Evolutionary conservation across 1,140 invertebrate genomes (phyloP).

Genomic region (Cheumatopsyche charites): DNA sequence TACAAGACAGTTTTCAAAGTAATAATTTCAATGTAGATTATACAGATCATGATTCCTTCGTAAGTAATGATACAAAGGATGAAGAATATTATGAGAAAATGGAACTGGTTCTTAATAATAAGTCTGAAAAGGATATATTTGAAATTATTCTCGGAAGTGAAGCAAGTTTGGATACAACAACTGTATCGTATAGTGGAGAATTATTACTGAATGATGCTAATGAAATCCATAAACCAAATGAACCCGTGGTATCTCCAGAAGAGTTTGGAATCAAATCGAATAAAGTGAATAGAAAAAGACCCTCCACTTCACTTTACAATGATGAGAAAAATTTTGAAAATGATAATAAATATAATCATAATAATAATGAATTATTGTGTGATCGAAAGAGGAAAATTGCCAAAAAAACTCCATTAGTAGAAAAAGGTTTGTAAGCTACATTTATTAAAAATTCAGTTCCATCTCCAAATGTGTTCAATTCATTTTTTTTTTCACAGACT

Average conservation of each 20-base stretch:
- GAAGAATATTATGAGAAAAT: conserved; percentile 10
- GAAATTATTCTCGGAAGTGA: conserved; percentile 44
- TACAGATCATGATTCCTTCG: not conserved
- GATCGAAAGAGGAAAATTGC: conserved; percentile 11
- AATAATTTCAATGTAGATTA: not conserved
- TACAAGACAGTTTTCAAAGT: not conserved
- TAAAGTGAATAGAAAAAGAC: conserved; percentile 10
- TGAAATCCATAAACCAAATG: not conserved
- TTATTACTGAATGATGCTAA: not conserved
- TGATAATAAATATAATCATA: conserved; percentile 20
- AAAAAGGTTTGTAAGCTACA: conserved; percentile 23
- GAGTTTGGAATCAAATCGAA: not conserved
- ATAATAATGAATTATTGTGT: not conserved
- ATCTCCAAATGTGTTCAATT: not conserved
- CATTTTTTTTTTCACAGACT: not conserved
- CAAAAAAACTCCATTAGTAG: conserved; percentile 4
- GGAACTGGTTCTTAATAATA: conserved; percentile 31
- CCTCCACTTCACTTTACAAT: not conserved
- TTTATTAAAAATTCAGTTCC: not conserved
- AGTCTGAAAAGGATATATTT: conserved; percentile 42
- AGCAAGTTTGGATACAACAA: conserved; percentile 33
- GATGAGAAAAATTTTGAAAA: conserved; percentile 13
- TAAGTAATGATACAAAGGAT: not conserved
- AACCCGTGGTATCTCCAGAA: not conserved
- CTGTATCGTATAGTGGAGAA: conserved; percentile 29